Base-by-base conservation (phyloP, 2,797 vertebrate genomes). In the Sylvia borin region DNA sequence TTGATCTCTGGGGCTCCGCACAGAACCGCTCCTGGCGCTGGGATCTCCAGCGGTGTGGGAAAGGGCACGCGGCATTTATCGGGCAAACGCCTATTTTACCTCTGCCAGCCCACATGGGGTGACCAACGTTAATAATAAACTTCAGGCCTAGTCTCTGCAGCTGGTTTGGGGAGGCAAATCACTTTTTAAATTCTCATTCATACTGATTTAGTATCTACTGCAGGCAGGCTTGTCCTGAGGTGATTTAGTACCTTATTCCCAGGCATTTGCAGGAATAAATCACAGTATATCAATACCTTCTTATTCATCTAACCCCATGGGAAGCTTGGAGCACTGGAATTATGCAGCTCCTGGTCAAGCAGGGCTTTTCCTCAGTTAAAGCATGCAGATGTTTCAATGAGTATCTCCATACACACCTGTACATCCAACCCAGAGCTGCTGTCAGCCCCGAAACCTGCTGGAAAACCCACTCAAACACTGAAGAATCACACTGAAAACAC, bases 1-100 rank as follows among this genome's bases (percentile, higher is more conserved):
- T 96, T 95, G 96, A 87, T 95, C 93, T 81, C 85, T 47, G 13
- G 77, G 86, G 87, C 72, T 91, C 45, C 2, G 4, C 78, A 36
- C 82, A n/a, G 82, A 51, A 57, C 50, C 2, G 1, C 32, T 70
- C 55, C 67, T 65, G 82, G 70, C 25, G 0, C 48, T 18, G 75
- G 67, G 68, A 58, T 85, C 62, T 64, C 57, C 76, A 79, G 91
- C 29, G 5, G 32, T 5, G 55, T 62, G 90, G 85, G 20, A 84
- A 83, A 94, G 93, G 95, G 88, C 85, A 92, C 45, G 7, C 4
- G 4, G 73, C 51, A 55, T 90, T 92, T 61, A 27, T 42, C 13
- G 13, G 36, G 81, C 75, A 91, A 95, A 91, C 74, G 27, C 87
- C 89, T 65, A 58, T 67, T 31, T n/a, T 15, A 60, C 43, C 90